A percentile compares a stretch with the other conserved stretches of the same genome.
These are phyloP conservation scores for Griposia aprilina DNA, from an alignment of 2,888 invertebrate species.

Conservation along the genomic window DNA sequence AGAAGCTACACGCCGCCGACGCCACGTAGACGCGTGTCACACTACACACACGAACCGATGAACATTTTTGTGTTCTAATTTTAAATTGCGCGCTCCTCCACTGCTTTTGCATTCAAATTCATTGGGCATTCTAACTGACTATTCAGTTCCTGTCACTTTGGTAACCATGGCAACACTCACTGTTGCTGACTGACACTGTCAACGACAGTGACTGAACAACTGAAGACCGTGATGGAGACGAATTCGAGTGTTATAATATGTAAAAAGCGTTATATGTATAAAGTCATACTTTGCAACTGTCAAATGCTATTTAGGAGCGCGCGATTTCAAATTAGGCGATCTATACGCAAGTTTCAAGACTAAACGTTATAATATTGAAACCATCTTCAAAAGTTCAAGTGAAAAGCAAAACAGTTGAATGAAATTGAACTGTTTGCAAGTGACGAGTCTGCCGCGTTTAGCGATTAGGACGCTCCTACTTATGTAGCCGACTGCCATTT, in stretches of 20 bases:
- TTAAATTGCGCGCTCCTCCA: background rate
- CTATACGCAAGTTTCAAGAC: constrained; percentile 18
- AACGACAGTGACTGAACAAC: too few species aligned
- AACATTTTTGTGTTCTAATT: background rate
- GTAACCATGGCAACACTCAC: background rate
- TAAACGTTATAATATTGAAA: constrained; percentile 36
- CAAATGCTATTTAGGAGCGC: background rate
- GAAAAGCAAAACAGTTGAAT: constrained; percentile 30
- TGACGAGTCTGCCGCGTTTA: constrained; percentile 34
- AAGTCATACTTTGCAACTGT: background rate
- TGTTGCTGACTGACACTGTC: background rate
- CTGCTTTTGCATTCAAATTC: background rate
- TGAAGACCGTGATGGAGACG: background rate
- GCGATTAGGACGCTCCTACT: constrained; percentile 56
- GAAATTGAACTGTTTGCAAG: constrained; percentile 34
- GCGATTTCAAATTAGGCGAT: constrained; percentile 4
- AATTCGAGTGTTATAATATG: background rate
- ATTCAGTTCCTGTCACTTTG: background rate
- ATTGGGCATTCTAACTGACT: background rate
- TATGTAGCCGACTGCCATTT: constrained; percentile 78
- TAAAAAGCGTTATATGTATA: too few species aligned
- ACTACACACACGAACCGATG: background rate
- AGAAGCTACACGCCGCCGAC: constrained; percentile 79
- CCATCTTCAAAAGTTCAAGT: constrained; percentile 26
- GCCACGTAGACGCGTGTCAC: constrained; percentile 65